Evolutionary conservation across 2,888 invertebrate genomes (phyloP), one percentile per base, ranked within the genome.

Genomic region (Nomada hirtipes): DNA sequence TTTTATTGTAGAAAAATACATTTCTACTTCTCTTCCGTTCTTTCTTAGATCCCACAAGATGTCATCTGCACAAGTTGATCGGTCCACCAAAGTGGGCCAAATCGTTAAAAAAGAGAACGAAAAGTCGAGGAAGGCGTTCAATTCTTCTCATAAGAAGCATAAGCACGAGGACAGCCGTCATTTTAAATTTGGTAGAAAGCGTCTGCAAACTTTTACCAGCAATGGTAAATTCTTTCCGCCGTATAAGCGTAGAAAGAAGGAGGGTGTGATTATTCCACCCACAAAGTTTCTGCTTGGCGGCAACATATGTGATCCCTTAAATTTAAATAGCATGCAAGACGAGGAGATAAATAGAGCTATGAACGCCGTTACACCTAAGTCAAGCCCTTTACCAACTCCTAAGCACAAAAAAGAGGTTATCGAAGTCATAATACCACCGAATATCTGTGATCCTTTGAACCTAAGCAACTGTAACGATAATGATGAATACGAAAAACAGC

Each of bases 251-350:
- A 95, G 96, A 69, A 96, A 97, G 86, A 97, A 97, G 90, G 96
- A 97, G 86, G 92, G 92, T n/a, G 95, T 95, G 74, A 96, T 97
- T 86, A 97, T 98, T 90, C 97, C 98, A 70, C 98, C 99, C 0
- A 98, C 98, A 0, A 98, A 98, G 94, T 99, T 99, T 94, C 94
- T 98, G 4, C 95, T 99, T 2, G 99, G 99, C 61, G 99, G 99
- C 11, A 99, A 98, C 94, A 98, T 98, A 87, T 97, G 97, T 87
- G 99, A 99, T 95, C 99, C 99, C 0, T 94, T 99, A 63, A 99
- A 99, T 94, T 94, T 99, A 81, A 98, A 98, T 92, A 98, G 98
- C 92, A 95, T 99, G 89, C 98, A 97, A 94, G 97, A 97, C 92
- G 97, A 97, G 92, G 97, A 97, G 89, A 95, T 96, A 26, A 96